Conservation (phyloP, 2,113 vertebrate species). For the Lontra canadensis region DNA sequence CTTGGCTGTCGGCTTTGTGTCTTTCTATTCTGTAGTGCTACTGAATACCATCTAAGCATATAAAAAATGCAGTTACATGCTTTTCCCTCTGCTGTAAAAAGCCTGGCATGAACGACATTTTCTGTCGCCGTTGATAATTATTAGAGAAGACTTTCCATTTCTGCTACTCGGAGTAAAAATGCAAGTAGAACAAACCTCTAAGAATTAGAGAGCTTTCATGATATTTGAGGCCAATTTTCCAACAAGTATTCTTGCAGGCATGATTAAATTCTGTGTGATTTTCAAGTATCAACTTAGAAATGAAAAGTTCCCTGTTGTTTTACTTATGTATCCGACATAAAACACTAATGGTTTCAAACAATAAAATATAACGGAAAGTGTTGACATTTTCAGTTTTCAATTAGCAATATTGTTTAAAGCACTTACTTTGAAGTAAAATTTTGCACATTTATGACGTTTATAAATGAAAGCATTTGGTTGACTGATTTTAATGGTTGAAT, state of each 20-base stretch:
- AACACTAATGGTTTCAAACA: constrained; percentile 42
- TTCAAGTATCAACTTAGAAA: constrained; percentile 50
- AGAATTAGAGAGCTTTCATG: neutral
- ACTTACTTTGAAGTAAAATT: constrained; percentile 54
- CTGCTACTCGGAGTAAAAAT: constrained; percentile 44
- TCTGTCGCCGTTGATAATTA: neutral
- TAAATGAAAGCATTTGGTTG: constrained; percentile 62
- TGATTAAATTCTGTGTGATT: constrained; percentile 45
- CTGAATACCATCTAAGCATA: neutral
- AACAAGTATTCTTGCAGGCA: constrained; percentile 11
- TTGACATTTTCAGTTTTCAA: constrained; percentile 56
- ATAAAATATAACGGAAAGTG: constrained; percentile 36
- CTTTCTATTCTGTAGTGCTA: neutral
- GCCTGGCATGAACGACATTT: neutral
- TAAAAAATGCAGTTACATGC: neutral
- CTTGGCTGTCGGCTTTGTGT: neutral
- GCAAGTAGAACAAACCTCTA: constrained; percentile 7
- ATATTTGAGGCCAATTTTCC: constrained; percentile 44
- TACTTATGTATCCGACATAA: constrained; percentile 53
- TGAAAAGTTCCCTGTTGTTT: constrained; percentile 47
- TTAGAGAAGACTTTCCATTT: constrained; percentile 2
- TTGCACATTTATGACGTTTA: constrained; percentile 55
- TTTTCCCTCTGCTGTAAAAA: neutral
- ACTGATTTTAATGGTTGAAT: constrained; percentile 57
- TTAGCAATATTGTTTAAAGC: constrained; percentile 59